Conservation (phyloP, 2,797 vertebrate genomes). For the Chiloscyllium punctatum region DNA sequence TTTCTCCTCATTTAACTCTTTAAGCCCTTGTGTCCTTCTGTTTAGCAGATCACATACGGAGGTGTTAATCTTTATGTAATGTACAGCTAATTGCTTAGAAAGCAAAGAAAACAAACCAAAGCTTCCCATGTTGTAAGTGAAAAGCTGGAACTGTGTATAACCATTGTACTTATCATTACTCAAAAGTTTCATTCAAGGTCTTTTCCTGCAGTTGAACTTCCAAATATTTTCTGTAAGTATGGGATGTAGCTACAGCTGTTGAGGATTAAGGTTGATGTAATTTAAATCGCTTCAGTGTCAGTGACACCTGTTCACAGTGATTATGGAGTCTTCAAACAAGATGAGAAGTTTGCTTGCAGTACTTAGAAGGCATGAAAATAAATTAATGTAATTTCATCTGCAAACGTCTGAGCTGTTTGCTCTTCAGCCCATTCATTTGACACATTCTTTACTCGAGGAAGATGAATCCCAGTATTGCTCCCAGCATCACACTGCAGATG, state of each 20-base stretch:
- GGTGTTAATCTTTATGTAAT: background rate
- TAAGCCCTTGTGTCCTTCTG: background rate
- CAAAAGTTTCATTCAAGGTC: background rate
- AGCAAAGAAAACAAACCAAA: background rate
- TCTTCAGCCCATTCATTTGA: background rate
- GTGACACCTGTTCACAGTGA: too few relatives aligned
- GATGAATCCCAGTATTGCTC: background rate
- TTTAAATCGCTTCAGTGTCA: background rate
- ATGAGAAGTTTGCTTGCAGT: background rate
- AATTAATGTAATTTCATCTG: background rate
- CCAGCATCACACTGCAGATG: background rate
- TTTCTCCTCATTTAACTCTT: background rate
- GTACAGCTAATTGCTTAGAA: background rate
- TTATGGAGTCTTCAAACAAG: background rate
- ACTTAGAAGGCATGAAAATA: background rate
- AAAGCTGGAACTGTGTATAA: background rate
- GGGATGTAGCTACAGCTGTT: background rate
- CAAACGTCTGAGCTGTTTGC: background rate
- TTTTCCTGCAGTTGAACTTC: background rate
- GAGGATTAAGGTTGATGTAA: background rate
- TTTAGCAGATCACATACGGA: background rate
- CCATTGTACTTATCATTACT: background rate
- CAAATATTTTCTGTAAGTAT: background rate
- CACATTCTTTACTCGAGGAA: background rate
- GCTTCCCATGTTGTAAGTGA: background rate